A percentile compares a stretch with the other conserved stretches of the same genome.
Conservation (phyloP, 2,113 vertebrate species). For the Merops nubicus region DNA sequence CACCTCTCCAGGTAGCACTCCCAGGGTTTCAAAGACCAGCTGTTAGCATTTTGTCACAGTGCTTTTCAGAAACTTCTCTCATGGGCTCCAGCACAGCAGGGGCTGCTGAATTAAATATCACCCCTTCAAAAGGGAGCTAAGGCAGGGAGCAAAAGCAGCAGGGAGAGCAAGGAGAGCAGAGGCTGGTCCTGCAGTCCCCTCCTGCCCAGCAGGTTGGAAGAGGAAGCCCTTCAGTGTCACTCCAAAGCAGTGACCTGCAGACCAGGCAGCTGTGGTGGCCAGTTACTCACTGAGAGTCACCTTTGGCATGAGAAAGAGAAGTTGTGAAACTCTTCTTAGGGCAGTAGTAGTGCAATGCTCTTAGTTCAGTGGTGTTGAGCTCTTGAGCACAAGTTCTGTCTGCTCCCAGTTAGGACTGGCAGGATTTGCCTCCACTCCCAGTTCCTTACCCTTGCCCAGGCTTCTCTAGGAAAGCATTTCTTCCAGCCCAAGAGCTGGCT, state of each 20-base stretch:
- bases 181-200: neutral
- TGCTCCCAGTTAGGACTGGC: neutral
- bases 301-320: neutral
- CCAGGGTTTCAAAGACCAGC: conserved; percentile 81
- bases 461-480: neutral
- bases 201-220: neutral
- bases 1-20: conserved; percentile 60
- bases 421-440: neutral
- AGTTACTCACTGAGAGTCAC: neutral
- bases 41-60: conserved; percentile 79
- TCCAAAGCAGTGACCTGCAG: neutral
- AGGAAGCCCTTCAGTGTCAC: neutral
- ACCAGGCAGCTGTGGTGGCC: neutral
- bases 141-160: conserved; percentile 65
- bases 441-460: neutral
- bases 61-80: conserved; percentile 79
- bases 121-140: conserved; percentile 78
- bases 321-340: neutral
- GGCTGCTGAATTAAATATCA: conserved; percentile 84
- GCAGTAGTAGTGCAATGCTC: neutral
- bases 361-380: neutral
- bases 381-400: neutral
- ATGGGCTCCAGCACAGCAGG: conserved; percentile 68
- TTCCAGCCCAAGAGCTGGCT: neutral
- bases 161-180: conserved; percentile 48